Percentiles rank a stretch among this genome's conserved stretches.
Evolutionary conservation across 1,140 invertebrate genomes (phyloP).

Genomic region (Brachystomella parvula): DNA sequence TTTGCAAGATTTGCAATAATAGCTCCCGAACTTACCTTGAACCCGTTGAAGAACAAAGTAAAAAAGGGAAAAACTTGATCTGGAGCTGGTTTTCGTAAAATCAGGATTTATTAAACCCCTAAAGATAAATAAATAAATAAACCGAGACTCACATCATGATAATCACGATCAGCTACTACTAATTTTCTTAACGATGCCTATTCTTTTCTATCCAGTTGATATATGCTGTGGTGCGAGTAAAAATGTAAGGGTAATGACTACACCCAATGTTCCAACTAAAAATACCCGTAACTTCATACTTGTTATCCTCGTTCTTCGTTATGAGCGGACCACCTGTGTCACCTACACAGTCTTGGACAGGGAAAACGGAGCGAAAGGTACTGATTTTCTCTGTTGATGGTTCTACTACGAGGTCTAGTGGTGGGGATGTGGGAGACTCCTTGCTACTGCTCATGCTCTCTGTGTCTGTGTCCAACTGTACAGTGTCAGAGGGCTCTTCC

Average conservation of each 20-base stretch:
- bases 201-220: slow-evolving; percentile 20
- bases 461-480: not conserved
- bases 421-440: not conserved
- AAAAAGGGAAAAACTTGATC: too few species aligned
- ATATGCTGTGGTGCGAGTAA: slow-evolving; percentile 4
- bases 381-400: not conserved
- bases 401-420: not conserved
- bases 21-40: too few species aligned
- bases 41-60: too few species aligned
- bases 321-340: slow-evolving; percentile 24
- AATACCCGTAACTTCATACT: slow-evolving; percentile 21
- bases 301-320: slow-evolving; percentile 2
- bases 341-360: slow-evolving; percentile 10
- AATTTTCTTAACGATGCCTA: not conserved
- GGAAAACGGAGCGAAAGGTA: not conserved
- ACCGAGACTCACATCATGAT: too few species aligned
- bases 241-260: slow-evolving; percentile 22
- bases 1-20: too few species aligned
- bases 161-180: not conserved
- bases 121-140: too few species aligned
- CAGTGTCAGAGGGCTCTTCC: not conserved
- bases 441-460: not conserved
- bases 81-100: too few species aligned
- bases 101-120: too few species aligned
- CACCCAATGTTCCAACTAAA: slow-evolving; percentile 20